A percentile compares a stretch with the other conserved stretches of the same genome.
phyloP scores from a whole-genome alignment of 1,140 invertebrate genomes.

The Pogonus chalceus region DNA sequence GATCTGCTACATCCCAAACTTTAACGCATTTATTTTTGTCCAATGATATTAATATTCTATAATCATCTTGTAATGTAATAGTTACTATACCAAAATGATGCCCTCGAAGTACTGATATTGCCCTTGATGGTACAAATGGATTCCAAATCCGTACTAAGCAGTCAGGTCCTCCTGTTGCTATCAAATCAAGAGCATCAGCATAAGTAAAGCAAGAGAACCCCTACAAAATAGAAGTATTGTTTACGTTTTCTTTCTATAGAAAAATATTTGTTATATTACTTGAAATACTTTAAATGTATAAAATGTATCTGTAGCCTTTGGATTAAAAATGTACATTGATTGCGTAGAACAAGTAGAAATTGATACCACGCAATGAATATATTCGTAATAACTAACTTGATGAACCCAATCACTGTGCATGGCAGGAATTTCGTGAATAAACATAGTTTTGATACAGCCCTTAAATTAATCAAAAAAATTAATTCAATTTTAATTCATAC shows the following conservation, averaged over 20 bases:
- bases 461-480: too few species aligned
- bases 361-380: conserved; percentile 42
- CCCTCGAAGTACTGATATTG: conserved; percentile 49
- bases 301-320: conserved; percentile 17
- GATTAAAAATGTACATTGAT: conserved; percentile 25
- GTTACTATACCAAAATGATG: conserved; percentile 57
- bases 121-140: conserved; percentile 54
- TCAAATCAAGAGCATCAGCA: conserved; percentile 42
- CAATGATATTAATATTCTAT: conserved; percentile 45
- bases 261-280: background rate
- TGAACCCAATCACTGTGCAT: conserved; percentile 51
- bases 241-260: background rate
- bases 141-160: conserved; percentile 64
- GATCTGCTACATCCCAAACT: conserved; percentile 53
- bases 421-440: conserved; percentile 33
- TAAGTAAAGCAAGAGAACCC: conserved; percentile 48
- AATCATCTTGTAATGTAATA: conserved; percentile 48
- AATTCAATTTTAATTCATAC: too few species aligned
- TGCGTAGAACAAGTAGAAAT: conserved; percentile 38
- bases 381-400: conserved; percentile 51
- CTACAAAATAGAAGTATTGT: background rate
- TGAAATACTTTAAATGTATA: conserved; percentile 6
- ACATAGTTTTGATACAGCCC: conserved; percentile 17
- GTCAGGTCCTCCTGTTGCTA: conserved; percentile 64
- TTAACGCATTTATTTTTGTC: conserved; percentile 56